Evolutionary conservation across 2,888 invertebrate species (phyloP), one percentile per base, ranked within the genome.

Genomic region (Drosophila leonis): DNA sequence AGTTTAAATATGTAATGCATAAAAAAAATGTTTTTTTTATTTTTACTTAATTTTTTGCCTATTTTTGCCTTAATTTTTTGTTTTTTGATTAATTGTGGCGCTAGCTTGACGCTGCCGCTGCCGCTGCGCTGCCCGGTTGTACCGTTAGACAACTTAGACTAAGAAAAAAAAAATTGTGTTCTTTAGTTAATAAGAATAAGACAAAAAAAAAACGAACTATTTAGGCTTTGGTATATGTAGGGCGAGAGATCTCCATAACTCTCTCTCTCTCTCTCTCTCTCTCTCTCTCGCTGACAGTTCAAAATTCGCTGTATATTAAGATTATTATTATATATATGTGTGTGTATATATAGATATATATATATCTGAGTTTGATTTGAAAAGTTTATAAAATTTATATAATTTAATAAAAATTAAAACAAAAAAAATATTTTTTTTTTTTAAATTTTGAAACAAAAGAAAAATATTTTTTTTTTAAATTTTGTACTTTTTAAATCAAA

Each of bases 181-280:
- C 7, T 37, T 35, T 20, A 27, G 18, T 31, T 31, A 0, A 15
- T 52, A 51, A 42, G 37, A 67, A 52, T 52, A 52, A 46, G 49
- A 39, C 60, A 37, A 62, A 55, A 68, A 62, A 72, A 62, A 69
- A 65, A 60, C 65, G 59, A 78, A 65, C 65, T 80, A 82, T 75
- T 65, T 74, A 80, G 78, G 70, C 84, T 84, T 84, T 84, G 84
- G 84, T 88, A 86, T 84, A 63, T 65, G 83, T 88, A 82, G 61
- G 82, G 79, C 86, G 83, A 80, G 60, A 49, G 57, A 29, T n/a
- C 13, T 13, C n/a, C n/a, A 20, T 2, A 20, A 10, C 20, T 13
- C 27, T 46, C 46, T 46, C 1, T n/a, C 46, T 27, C 9, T 27
- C 9, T 46, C 27, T 46, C 27, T 46, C 27, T 46, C 27, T 62